Evolutionary conservation across 2,797 vertebrate species (phyloP), one percentile per base, ranked within the genome.

Genomic region (Sebastes kiyomatsui): DNA sequence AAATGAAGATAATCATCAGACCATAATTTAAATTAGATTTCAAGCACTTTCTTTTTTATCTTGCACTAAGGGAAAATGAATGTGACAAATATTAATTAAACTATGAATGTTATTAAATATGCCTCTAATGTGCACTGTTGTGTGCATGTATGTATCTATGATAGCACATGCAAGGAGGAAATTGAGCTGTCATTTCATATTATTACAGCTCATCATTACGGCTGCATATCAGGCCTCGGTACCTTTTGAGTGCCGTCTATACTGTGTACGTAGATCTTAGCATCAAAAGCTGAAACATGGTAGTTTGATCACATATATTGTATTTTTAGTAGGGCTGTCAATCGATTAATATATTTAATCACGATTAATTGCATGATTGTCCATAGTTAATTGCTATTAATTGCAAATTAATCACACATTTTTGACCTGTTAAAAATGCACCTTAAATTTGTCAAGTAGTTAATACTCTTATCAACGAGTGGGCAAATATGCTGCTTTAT

Each of bases 161-260:
- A 3, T 22, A 4, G 32, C 32, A 38, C 60, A 60, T 49, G n/a
- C 27, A 30, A 1, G 65, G 25, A 67, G 23, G 14, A 52, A 61
- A 75, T 27, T 5, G 25, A 59, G 55, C 46, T 58, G 59, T 71
- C 67, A 67, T 69, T 38, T 77, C 27, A 18, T 54, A 42, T 81
- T 25, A 30, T 77, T 56, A 38, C 18, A 16, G 62, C 14, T 4
- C 38, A 16, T 60, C 25, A 60, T 4, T 28, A 28, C 10, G 59
- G n/a, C 38, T 67, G 23, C 27, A 22, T 22, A 42, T 64, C 22
- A 32, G 11, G 28, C 66, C 9, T 59, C 30, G 9, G 25, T 33
- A 1, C 35, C 10, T 55, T 22, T 23, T 38, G 20, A 72, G 6
- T 25, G 60, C 60, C 52, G 9, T 1, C 20, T 65, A 9, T 25